Evolutionary conservation across 2,797 vertebrate species (phyloP).

Genomic region (Siniperca scherzeri): DNA sequence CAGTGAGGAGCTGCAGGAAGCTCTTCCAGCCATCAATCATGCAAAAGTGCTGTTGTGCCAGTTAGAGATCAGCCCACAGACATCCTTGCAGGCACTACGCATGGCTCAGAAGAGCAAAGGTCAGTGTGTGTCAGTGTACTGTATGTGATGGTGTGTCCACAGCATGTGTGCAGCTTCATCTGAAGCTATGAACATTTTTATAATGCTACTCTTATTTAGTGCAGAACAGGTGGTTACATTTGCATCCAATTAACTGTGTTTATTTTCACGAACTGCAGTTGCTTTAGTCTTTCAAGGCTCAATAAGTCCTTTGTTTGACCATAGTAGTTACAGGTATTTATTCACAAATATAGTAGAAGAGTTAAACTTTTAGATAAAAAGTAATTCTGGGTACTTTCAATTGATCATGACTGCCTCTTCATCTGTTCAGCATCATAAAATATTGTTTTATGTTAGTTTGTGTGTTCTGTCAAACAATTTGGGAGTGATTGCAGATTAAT

Average conservation of each 20-base stretch:
- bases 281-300: conserved; percentile 1
- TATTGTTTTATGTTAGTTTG: not conserved
- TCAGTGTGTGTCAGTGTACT: conserved; percentile 72
- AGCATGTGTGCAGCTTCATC: not conserved
- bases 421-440: not conserved
- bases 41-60: conserved; percentile 95
- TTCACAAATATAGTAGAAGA: not conserved
- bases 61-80: conserved; percentile 91
- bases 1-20: conserved; percentile 86
- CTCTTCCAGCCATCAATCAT: conserved; percentile 83
- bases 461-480: not conserved
- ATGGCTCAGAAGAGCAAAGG: conserved; percentile 90
- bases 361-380: not conserved
- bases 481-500: not conserved
- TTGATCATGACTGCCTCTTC: not conserved
- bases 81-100: conserved; percentile 90
- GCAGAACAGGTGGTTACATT: conserved; percentile 17
- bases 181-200: not conserved
- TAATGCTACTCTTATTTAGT: not conserved
- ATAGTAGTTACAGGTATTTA: conserved; percentile 1
- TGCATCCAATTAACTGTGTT: not conserved
- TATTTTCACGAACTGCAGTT: conserved; percentile 4
- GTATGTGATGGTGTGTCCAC: not conserved
- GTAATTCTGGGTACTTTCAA: not conserved
- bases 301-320: not conserved